phyloP scores from a whole-genome alignment of 2,797 vertebrate genomes.

The Halcyon leucocephala region DNA sequence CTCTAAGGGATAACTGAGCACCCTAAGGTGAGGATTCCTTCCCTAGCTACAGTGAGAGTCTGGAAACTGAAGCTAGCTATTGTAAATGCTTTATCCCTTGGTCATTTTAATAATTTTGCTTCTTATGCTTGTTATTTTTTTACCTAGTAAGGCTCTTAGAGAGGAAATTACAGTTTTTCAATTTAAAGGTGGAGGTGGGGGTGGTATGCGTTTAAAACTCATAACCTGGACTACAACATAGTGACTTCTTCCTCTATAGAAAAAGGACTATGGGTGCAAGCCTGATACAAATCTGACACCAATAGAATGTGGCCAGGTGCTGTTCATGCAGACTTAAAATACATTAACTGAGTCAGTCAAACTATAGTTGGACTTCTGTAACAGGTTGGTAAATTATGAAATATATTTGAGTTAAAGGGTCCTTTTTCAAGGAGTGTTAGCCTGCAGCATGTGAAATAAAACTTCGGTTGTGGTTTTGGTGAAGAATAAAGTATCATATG shows the following conservation, averaged over 20 bases:
- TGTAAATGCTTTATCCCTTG: neutral
- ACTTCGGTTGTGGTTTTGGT: neutral
- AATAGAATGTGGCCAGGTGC: neutral
- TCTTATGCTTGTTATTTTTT: neutral
- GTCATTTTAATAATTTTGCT: neutral
- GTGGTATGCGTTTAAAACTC: neutral
- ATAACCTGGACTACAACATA: neutral
- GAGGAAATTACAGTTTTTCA: neutral
- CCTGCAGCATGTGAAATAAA: neutral
- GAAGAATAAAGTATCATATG: neutral
- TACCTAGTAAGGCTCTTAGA: neutral
- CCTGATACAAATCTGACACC: neutral
- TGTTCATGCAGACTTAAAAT: neutral
- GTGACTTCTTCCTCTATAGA: neutral
- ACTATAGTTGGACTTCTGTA: neutral
- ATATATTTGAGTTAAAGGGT: neutral
- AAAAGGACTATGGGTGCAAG: neutral
- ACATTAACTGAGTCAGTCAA: neutral
- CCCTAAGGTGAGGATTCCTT: rapidly evolving
- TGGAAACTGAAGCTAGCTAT: neutral
- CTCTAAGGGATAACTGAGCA: neutral
- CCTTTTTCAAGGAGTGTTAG: neutral
- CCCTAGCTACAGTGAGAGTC: neutral
- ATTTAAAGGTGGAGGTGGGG: rapidly evolving
- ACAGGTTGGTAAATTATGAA: neutral